These are phyloP conservation scores for Sitodiplosis mosellana DNA, from an alignment of 1,140 invertebrate species.

Conservation along the genomic window DNA sequence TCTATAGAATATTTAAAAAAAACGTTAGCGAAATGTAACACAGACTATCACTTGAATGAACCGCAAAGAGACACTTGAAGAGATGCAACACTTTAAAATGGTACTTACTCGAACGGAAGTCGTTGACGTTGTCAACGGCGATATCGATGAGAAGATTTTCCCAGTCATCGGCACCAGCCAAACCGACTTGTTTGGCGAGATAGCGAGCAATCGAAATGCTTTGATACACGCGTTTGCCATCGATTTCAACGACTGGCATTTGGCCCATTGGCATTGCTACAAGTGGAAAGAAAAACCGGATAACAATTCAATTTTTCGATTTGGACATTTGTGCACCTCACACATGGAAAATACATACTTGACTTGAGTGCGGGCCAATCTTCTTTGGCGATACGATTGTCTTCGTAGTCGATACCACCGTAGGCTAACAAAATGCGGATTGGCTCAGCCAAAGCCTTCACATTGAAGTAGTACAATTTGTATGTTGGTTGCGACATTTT, in stretches of 20 bases:
- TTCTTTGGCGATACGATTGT: slow-evolving; percentile 32
- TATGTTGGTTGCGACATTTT: too few relatives aligned
- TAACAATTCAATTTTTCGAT: background rate
- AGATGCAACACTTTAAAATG: background rate
- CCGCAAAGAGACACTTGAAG: too few relatives aligned
- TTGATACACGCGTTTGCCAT: slow-evolving; percentile 47
- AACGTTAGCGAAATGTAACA: background rate
- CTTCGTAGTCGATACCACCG: slow-evolving; percentile 11
- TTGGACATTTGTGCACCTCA: background rate
- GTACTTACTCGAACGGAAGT: slow-evolving; percentile 28
- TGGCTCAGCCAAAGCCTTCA: slow-evolving; percentile 1
- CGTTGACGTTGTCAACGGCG: slow-evolving; percentile 38
- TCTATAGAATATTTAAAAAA: too few relatives aligned
- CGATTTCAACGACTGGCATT: slow-evolving; percentile 51
- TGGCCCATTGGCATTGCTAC: slow-evolving; percentile 53
- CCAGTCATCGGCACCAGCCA: slow-evolving; percentile 43
- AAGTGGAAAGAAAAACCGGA: background rate
- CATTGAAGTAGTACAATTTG: slow-evolving; percentile 1
- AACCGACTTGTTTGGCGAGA: slow-evolving; percentile 42
- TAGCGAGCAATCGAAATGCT: slow-evolving; percentile 49
- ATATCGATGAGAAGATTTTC: slow-evolving; percentile 44
- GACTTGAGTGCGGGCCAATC: slow-evolving; percentile 28
- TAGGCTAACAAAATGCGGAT: background rate
- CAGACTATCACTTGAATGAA: too few relatives aligned
- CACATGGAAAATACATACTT: slow-evolving; percentile 19